Base-by-base conservation (phyloP, 1,140 invertebrate species). In the Polyergus mexicanus region DNA sequence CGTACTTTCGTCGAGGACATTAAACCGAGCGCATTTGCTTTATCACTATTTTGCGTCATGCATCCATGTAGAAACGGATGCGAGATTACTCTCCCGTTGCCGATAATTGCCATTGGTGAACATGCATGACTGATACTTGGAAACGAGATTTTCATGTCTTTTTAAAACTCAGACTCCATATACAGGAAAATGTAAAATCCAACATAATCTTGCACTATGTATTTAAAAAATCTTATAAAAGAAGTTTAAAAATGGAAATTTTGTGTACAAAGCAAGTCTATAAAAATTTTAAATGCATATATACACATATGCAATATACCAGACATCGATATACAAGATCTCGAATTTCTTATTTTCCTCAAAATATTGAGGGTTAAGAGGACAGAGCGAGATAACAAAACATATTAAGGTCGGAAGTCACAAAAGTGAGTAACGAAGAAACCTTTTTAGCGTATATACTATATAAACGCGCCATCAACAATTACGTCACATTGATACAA, bases 381-480 rank as follows among this genome's bases (percentile, higher is more conserved):
- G 54, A 51, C 16, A 19, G 8, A 51, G 38, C 51, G 60, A 84
- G 84, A 25, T 68, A 69, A 84, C 38, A 51, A 84, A 83, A 88
- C 86, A 75, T 88, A 92, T 92, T 91, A 88, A 90, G 91, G 91
- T 92, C 92, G 66, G 87, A 92, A 66, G 75, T 87, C 92, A 35
- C 91, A 92, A 32, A 91, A 92, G 78, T 90, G 89, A n/a, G n/a
- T 58, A 69, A 88, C 90, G 83, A 77, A 68, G 92, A 93, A 93
- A 90, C 92, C 92, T 89, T 58, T 51, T 86, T 75, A 72, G 69
- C 85, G 75, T 86, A 62, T 86, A 62, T 86, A 11, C 51, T 74
- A 32, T 32, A 32, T 32, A 78, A 86, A 51, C 51, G 38, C 74
- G 72, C 32, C 56, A 60, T 63, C 51, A 63, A 62, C 71, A 89